Evolutionary conservation across 1,140 invertebrate genomes (phyloP).

Genomic region (Lucilia sericata): DNA sequence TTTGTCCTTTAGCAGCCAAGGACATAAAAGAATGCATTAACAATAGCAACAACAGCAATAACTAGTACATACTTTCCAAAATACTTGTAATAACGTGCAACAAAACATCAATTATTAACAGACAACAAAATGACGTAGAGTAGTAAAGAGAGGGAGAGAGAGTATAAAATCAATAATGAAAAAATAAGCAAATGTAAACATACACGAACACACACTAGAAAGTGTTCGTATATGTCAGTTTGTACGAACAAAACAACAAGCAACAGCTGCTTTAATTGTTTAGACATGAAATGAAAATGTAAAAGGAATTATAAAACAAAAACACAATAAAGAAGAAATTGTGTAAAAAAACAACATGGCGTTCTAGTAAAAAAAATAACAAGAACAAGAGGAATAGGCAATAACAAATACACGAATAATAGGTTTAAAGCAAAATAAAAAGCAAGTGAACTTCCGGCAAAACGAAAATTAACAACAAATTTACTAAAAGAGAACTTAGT

Average conservation of each 20-base stretch:
- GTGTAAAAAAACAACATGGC: background rate
- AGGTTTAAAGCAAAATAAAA: background rate
- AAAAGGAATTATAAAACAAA: background rate
- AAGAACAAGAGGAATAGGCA: background rate
- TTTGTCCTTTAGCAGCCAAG: constrained; percentile 37
- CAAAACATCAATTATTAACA: constrained; percentile 38
- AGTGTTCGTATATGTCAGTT: background rate
- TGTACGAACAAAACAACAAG: background rate
- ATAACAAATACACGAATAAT: background rate
- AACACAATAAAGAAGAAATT: background rate
- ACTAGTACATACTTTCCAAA: constrained; percentile 12
- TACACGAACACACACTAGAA: background rate
- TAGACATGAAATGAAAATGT: constrained; percentile 10
- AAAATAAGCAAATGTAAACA: background rate
- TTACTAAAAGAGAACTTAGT: background rate
- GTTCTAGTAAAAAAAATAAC: background rate
- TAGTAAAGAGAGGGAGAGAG: background rate
- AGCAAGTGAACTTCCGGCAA: constrained; percentile 12
- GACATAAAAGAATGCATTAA: constrained; percentile 24
- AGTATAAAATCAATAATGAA: constrained; percentile 11
- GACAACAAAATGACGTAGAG: background rate
- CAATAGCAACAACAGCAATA: background rate
- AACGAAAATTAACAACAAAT: background rate
- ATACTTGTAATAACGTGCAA: constrained; percentile 25
- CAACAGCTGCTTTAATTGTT: constrained; percentile 15